Evolutionary conservation across 2,797 vertebrate species (phyloP).

Genomic region (Denticeps clupeoides): DNA sequence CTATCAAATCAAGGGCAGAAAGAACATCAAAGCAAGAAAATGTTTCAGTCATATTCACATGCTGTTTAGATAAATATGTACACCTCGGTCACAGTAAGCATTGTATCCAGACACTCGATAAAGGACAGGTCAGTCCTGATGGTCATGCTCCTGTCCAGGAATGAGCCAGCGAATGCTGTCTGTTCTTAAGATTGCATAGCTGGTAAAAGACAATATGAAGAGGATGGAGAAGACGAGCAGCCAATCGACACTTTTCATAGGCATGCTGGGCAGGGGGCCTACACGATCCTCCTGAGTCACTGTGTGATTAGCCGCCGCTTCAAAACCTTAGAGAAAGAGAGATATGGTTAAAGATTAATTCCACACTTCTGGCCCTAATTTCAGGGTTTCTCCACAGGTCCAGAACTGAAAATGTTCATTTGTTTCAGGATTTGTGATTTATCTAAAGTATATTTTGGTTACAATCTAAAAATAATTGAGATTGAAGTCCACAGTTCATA

Average conservation of each 20-base stretch:
- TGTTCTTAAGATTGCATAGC: constrained; percentile 78
- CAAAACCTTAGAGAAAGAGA: constrained; percentile 66
- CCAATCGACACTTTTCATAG: constrained; percentile 83
- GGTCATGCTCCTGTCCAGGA: constrained; percentile 89
- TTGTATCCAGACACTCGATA: not conserved
- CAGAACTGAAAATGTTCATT: too few relatives aligned
- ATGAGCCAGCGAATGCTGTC: constrained; percentile 92
- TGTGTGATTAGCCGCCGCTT: constrained; percentile 57
- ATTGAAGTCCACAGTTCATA: too few relatives aligned
- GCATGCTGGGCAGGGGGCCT: constrained; percentile 75
- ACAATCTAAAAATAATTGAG: too few relatives aligned
- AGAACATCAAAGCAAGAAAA: not conserved
- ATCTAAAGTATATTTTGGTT: too few relatives aligned
- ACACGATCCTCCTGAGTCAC: constrained; percentile 65
- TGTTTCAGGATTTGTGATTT: too few relatives aligned
- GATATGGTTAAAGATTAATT: not conserved
- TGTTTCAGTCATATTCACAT: not conserved
- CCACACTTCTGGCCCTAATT: not conserved
- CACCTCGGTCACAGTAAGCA: not conserved
- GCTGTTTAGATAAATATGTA: constrained; percentile 23
- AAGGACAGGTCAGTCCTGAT: constrained; percentile 66
- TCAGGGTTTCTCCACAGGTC: too few relatives aligned
- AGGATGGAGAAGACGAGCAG: constrained; percentile 86
- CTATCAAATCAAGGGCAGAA: not conserved
- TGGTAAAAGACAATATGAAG: constrained; percentile 75